Evolutionary conservation across 2,113 vertebrate genomes (phyloP).

Genomic region (Heliornis fulica): DNA sequence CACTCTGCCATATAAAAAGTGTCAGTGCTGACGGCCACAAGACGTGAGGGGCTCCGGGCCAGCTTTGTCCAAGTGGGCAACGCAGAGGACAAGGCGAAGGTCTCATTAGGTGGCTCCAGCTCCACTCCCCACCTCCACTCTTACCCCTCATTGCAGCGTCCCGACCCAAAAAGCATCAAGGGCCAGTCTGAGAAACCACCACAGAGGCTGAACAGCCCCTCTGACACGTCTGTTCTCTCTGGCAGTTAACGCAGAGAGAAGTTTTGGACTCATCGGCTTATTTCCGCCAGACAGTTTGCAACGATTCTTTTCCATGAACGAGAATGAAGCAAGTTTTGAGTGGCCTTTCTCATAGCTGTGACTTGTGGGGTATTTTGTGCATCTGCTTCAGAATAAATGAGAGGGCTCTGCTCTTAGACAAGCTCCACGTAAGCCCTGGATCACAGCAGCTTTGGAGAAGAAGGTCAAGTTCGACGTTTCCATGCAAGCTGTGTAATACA

Average conservation of each 20-base stretch:
- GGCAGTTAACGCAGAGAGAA: not conserved
- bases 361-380: not conserved
- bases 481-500: not conserved
- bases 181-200: not conserved
- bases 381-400: not conserved
- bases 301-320: accelerated
- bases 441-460: not conserved
- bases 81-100: not conserved
- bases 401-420: not conserved
- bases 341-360: not conserved
- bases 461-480: not conserved
- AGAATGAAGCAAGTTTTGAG: not conserved
- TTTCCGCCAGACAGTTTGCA: not conserved
- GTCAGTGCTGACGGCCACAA: accelerated
- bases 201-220: not conserved
- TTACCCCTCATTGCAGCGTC: accelerated
- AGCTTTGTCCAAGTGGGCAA: accelerated
- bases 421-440: not conserved
- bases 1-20: accelerated
- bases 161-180: not conserved
- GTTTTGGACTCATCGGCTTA: not conserved
- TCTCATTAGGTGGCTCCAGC: accelerated
- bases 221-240: not conserved
- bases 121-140: accelerated
- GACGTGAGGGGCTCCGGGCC: accelerated